Conservation (phyloP, 1,140 invertebrate genomes). For the Ips typographus region DNA sequence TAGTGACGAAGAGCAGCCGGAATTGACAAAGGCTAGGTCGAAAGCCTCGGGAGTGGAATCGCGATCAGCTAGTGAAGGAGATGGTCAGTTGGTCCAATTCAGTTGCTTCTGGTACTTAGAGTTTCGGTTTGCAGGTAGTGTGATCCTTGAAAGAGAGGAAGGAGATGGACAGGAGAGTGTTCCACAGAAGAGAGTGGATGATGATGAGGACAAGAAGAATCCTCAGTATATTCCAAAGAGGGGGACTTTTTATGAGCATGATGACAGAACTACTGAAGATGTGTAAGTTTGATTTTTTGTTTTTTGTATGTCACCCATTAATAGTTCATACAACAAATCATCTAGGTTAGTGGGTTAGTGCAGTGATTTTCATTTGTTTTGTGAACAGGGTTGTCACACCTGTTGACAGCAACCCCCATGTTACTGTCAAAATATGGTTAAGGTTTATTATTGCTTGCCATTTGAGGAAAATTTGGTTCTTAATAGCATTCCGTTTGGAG, state of each 20-base stretch:
- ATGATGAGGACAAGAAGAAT: conserved; percentile 93
- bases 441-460: too few species aligned
- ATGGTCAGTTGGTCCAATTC: neutral
- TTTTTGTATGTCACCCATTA: too few species aligned
- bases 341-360: too few species aligned
- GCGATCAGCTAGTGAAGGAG: conserved; percentile 40
- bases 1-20: conserved; percentile 43
- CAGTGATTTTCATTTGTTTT: too few species aligned
- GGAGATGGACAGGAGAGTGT: conserved; percentile 64
- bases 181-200: conserved; percentile 74
- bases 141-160: conserved; percentile 58
- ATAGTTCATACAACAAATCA: too few species aligned
- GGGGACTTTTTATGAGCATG: conserved; percentile 96
- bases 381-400: too few species aligned
- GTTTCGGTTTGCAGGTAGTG: conserved; percentile 54
- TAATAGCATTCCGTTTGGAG: too few species aligned
- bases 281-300: conserved; percentile 49
- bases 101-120: neutral
- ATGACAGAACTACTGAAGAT: conserved; percentile 81
- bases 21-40: conserved; percentile 31
- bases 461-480: too few species aligned
- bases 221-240: conserved; percentile 96
- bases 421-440: neutral
- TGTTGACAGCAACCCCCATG: neutral
- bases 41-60: conserved; percentile 38